phyloP scores from a whole-genome alignment of 2,888 invertebrate species.

The Octonoba sinensis region DNA sequence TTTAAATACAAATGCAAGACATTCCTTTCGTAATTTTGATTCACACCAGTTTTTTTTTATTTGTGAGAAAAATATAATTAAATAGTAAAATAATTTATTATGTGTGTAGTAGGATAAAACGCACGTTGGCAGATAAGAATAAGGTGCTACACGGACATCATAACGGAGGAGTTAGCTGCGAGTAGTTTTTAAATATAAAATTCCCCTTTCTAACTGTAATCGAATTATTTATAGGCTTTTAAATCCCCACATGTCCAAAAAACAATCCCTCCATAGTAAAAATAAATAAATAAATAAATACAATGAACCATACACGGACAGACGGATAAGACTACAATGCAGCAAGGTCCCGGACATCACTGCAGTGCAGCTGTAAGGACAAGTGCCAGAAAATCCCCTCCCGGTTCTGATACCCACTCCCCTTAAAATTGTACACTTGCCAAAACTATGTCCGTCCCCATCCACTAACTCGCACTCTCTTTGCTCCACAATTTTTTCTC shows the following conservation, averaged over 20 bases:
- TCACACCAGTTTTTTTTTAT: too few species aligned
- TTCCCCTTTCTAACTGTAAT: too few species aligned
- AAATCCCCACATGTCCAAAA: neutral
- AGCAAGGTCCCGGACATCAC: slow-evolving; percentile 22
- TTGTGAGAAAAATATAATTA: too few species aligned
- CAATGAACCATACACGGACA: slow-evolving; percentile 13
- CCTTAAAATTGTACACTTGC: slow-evolving; percentile 47
- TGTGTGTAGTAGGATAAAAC: too few species aligned
- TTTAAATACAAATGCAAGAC: too few species aligned
- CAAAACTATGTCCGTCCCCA: slow-evolving; percentile 44
- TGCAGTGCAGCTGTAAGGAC: slow-evolving; percentile 53
- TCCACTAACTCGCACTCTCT: slow-evolving; percentile 26
- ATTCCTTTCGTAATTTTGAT: too few species aligned
- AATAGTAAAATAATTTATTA: too few species aligned
- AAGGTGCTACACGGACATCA: too few species aligned
- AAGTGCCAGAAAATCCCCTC: slow-evolving; percentile 44
- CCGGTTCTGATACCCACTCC: slow-evolving; percentile 6
- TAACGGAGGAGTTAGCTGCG: too few species aligned
- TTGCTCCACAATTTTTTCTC: neutral
- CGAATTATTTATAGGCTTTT: too few species aligned
- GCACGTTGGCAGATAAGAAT: too few species aligned
- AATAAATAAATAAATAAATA: neutral
- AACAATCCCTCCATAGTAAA: neutral
- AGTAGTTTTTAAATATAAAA: too few species aligned
- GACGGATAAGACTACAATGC: neutral